Evolutionary conservation across 2,797 vertebrate species (phyloP).

Genomic region (Pelodytes ibericus): DNA sequence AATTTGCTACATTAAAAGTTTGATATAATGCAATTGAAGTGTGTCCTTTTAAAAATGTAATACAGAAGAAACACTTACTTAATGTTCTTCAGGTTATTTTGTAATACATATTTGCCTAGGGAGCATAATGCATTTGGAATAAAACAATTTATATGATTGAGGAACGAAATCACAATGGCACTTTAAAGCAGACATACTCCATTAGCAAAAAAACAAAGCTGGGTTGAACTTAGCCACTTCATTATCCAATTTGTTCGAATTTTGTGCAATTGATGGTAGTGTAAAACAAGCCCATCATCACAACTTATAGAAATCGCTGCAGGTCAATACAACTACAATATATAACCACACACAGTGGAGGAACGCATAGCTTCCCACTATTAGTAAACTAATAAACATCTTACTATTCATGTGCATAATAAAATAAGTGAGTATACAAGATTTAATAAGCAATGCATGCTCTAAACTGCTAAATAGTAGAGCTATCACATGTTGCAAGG

Average conservation of each 20-base stretch:
- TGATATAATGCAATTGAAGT: slow-evolving; percentile 35
- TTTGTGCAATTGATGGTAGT: neutral
- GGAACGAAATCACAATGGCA: neutral
- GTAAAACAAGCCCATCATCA: neutral
- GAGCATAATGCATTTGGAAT: neutral
- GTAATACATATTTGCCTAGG: neutral
- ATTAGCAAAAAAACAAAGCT: neutral
- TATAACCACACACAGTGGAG: too few relatives aligned
- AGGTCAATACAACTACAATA: neutral
- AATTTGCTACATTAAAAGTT: slow-evolving; percentile 21
- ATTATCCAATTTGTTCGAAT: neutral
- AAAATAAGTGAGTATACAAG: too few relatives aligned
- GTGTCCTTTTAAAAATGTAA: slow-evolving; percentile 3
- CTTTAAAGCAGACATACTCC: neutral
- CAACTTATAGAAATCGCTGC: neutral
- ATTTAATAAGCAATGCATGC: too few relatives aligned
- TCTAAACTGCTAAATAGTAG: too few relatives aligned
- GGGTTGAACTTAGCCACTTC: neutral
- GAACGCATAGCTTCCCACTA: too few relatives aligned
- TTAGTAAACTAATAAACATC: too few relatives aligned
- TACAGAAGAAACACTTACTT: slow-evolving; percentile 12
- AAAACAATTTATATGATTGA: neutral
- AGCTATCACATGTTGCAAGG: too few relatives aligned
- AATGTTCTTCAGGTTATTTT: slow-evolving; percentile 28
- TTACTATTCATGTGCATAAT: too few relatives aligned